Evolutionary conservation across 1,140 invertebrate genomes (phyloP).

Genomic region (Eciton burchellii): DNA sequence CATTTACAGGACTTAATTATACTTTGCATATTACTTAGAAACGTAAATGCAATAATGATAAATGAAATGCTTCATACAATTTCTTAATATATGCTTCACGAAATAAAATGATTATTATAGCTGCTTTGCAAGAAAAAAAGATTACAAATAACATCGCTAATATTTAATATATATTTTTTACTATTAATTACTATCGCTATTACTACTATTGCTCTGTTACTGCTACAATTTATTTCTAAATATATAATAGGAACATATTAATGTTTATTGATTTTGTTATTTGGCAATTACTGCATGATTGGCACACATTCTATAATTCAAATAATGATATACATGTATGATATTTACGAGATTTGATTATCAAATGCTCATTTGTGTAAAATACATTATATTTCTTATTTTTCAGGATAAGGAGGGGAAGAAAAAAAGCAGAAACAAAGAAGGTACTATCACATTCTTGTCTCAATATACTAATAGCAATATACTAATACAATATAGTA

Average conservation of each 20-base stretch:
- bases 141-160: slow-evolving; percentile 12
- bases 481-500: background rate
- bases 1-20: background rate
- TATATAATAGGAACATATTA: slow-evolving; percentile 16
- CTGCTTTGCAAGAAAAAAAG: slow-evolving; percentile 14
- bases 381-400: slow-evolving; percentile 58
- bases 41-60: slow-evolving; percentile 2
- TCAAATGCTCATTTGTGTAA: slow-evolving; percentile 11
- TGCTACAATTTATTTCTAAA: slow-evolving; percentile 24
- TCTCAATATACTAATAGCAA: background rate
- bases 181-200: background rate
- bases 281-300: slow-evolving; percentile 64
- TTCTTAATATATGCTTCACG: slow-evolving; percentile 3
- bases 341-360: slow-evolving; percentile 53
- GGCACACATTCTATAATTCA: slow-evolving; percentile 10
- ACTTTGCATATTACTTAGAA: background rate
- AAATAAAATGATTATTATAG: slow-evolving; percentile 14
- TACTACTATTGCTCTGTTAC: background rate
- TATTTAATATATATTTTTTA: slow-evolving; percentile 18
- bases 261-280: slow-evolving; percentile 45
- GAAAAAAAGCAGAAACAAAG: slow-evolving; percentile 93
- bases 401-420: slow-evolving; percentile 92
- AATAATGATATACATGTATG: slow-evolving; percentile 48
- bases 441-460: slow-evolving; percentile 87
- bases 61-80: slow-evolving; percentile 26